Evolutionary conservation across 92 coral and sea anemone genomes (phyloP), one percentile per base, ranked within the genome.

Genomic region (Epizoanthus fatuus): DNA sequence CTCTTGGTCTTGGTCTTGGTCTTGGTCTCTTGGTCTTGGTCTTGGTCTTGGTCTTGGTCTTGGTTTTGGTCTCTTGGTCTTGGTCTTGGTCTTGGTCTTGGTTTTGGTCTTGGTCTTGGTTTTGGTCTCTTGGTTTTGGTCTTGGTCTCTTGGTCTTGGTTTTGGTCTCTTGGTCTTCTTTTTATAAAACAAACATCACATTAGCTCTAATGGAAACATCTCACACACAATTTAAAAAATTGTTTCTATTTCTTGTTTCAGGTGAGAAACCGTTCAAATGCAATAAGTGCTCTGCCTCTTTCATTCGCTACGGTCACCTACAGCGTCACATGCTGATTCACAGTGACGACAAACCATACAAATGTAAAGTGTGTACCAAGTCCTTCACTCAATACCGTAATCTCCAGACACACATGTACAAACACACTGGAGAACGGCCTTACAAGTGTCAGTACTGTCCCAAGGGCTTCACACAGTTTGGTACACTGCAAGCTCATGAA

Each of bases 261-360:
- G 99, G 99, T 57, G 99, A 96, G 74, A 96, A 95, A 81, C 99
- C 99, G 42, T 96, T 95, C 88, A 93, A 93, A 75, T 96, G 99
- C 72, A 95, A 94, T 80, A 91, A 89, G n/a, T 96, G 99, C 67
- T 84, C 99, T 9, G 95, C 97, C 0, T 95, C 99, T 64, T 96
- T 96, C 84, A 95, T 95, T 47, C 98, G 98, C 40, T 96, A 93
- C 13, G 98, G 99, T 42, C 98, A 95, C 69, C 96, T 96, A 4
- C 98, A 96, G 53, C 98, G 98, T 57, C 99, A 96, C 83, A 84
- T 87, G 69, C 69, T 95, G 56, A 94, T 96, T n/a, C 99, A 96
- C 90, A 95, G 96, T 62, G 99, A 95, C 74, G 98, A 93, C 71
- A 96, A 96, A 75, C 99, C 99, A 0, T 96, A 96, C 92, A 95